Base-by-base conservation (phyloP, 1,140 invertebrate genomes). In the Scaptomyza graminum region DNA sequence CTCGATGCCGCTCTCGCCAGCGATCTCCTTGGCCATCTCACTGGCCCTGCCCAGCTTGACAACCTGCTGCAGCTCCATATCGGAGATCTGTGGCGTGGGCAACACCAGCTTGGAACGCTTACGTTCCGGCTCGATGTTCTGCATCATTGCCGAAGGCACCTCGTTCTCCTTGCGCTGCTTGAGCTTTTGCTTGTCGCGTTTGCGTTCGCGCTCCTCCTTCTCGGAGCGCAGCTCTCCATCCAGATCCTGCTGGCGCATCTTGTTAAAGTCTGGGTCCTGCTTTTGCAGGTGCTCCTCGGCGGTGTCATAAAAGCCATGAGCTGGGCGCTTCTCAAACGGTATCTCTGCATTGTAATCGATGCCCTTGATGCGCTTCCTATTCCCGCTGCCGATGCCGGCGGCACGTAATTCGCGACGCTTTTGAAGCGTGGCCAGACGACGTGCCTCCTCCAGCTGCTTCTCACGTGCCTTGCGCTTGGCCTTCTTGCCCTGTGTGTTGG, bases 401-500 rank as follows among this genome's bases (percentile, higher is more conserved):
- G 99, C 99, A 90, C 98, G 94, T 5, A 99, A 93, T 92, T 99
- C 99, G 57, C 99, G 93, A 12, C 98, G 94, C 92, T 99, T 99
- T 91, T 99, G 99, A 46, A 99, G 91, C 1, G 98, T 97, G 31
- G 99, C 99, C 22, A 99, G 93, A 49, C 99, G 93, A 49, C 99
- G 94, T 1, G 99, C 99, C 93, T 99, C 99, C 92, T 99, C 98
- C 55, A 99, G 92, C 92, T 99, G 99, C 90, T 99, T 99, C 92
- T 99, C 99, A 57, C 99, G 93, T 0, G 99, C 99, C 93, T 99
- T 99, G 31, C 99, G 94, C 90, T 99, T 99, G 0, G 99, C 99
- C 90, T 99, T 99, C 92, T 99, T 99, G 28, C 99, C 99, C 91
- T 99, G 99, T 2, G 99, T 99, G 92, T 99, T 99, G 1, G 99